These are phyloP conservation scores for Laspeyria flexula DNA, from an alignment of 2,888 invertebrate species.

Conservation along the genomic window DNA sequence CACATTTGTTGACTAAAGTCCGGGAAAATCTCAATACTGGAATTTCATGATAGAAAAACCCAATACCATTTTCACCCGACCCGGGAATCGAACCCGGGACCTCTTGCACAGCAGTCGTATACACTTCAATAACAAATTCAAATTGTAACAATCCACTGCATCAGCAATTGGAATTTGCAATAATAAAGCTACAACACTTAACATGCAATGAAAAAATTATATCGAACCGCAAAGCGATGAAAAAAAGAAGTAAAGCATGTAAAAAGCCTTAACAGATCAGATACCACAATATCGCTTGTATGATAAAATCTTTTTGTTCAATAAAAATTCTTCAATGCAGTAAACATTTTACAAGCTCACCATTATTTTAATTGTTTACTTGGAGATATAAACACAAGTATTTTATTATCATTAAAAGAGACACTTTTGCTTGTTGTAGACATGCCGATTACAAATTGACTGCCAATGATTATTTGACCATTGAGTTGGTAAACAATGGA, in stretches of 20 bases:
- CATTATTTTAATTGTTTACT: constrained; percentile 70
- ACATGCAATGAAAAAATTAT: not conserved
- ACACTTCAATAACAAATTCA: not conserved
- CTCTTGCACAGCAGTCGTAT: no score
- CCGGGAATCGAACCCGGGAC: no score
- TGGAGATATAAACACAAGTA: constrained; percentile 59
- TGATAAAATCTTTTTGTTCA: constrained; percentile 58
- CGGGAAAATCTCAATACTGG: no score
- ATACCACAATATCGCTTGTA: constrained; percentile 42
- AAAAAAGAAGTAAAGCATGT: constrained; percentile 18
- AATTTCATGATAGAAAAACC: no score
- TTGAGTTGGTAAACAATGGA: constrained; percentile 25
- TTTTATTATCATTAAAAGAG: constrained; percentile 75
- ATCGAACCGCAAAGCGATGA: constrained; percentile 17
- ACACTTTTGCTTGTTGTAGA: constrained; percentile 62
- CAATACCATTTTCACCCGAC: no score
- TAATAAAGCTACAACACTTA: constrained; percentile 22
- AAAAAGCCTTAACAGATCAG: constrained; percentile 48
- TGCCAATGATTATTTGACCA: constrained; percentile 40
- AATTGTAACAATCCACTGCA: not conserved
- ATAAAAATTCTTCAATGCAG: constrained; percentile 60
- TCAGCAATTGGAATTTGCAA: no score
- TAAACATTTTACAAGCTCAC: constrained; percentile 64
- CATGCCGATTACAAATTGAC: constrained; percentile 61
- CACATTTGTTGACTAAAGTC: no score